phyloP scores from a whole-genome alignment of 1,140 invertebrate genomes.

The Samia ricini region DNA sequence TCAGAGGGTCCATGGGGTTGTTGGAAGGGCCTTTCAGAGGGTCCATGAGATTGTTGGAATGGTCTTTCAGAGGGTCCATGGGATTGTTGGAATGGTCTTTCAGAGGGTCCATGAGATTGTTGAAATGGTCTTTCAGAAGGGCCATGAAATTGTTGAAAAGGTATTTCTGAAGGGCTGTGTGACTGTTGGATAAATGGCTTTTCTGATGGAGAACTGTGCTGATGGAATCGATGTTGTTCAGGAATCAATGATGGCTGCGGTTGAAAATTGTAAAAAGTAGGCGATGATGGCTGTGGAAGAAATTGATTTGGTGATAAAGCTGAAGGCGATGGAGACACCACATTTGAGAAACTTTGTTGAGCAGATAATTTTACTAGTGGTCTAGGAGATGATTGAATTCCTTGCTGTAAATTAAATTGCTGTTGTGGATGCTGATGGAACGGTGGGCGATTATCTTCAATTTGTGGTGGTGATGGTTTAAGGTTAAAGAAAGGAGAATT shows the following conservation, averaged over 20 bases:
- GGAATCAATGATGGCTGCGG: constrained; percentile 56
- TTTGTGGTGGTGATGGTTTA: constrained; percentile 73
- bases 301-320: constrained; percentile 58
- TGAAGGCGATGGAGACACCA: constrained; percentile 47
- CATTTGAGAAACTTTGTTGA: constrained; percentile 48
- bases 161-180: constrained; percentile 51
- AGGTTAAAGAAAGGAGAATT: constrained; percentile 68
- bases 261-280: constrained; percentile 61
- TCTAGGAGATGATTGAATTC: constrained; percentile 43
- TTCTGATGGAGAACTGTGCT: constrained; percentile 18
- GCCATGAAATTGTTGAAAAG: constrained; percentile 26
- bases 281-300: constrained; percentile 65
- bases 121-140: constrained; percentile 48
- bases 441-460: constrained; percentile 63
- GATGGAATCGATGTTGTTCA: constrained; percentile 38
- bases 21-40: constrained; percentile 54
- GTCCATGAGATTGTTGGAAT: constrained; percentile 38
- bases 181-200: constrained; percentile 34
- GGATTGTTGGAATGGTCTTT: constrained; percentile 40
- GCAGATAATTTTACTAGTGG: constrained; percentile 28
- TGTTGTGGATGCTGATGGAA: constrained; percentile 63
- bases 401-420: constrained; percentile 71
- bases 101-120: too few species aligned
- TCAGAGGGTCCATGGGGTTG: constrained; percentile 28
- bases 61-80: constrained; percentile 14